Evolutionary conservation across 2,888 invertebrate species (phyloP).

Genomic region (Masnerella sp.): DNA sequence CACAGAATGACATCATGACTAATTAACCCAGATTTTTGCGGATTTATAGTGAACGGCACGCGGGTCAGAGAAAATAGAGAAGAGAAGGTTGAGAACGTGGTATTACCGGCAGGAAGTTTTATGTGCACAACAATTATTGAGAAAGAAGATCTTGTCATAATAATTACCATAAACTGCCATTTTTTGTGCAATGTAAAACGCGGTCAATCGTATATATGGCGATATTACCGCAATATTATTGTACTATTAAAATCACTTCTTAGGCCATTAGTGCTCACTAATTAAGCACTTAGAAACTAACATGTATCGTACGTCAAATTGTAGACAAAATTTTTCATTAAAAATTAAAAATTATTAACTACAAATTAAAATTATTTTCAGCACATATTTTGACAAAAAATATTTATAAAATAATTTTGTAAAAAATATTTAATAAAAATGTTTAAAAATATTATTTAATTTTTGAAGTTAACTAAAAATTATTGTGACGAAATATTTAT

Average conservation of each 20-base stretch:
- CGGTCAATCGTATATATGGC: conserved; percentile 47
- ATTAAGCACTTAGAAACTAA: no score
- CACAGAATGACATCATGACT: conserved; percentile 41
- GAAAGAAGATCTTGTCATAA: conserved; percentile 54
- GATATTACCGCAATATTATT: conserved; percentile 19
- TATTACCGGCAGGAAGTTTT: conserved; percentile 51
- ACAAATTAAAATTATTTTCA: no score
- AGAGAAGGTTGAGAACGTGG: conserved; percentile 48
- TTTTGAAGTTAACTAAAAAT: no score
- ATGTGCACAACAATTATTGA: conserved; percentile 52
- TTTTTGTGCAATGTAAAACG: conserved; percentile 28
- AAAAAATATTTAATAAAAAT: no score
- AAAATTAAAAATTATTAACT: no score
- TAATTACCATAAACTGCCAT: conserved; percentile 27
- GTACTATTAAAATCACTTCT: conserved; percentile 7
- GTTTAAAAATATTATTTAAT: no score
- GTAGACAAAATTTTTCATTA: no score
- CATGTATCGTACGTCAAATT: no score
- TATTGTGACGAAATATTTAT: no score
- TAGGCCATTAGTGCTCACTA: no score
- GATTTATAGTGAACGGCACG: conserved; percentile 50
- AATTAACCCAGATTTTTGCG: conserved; percentile 58
- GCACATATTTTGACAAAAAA: no score
- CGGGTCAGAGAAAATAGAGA: conserved; percentile 45
- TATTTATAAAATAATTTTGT: no score